phyloP scores from a whole-genome alignment of 2,113 vertebrate genomes.

The Fulmarus glacialis region DNA sequence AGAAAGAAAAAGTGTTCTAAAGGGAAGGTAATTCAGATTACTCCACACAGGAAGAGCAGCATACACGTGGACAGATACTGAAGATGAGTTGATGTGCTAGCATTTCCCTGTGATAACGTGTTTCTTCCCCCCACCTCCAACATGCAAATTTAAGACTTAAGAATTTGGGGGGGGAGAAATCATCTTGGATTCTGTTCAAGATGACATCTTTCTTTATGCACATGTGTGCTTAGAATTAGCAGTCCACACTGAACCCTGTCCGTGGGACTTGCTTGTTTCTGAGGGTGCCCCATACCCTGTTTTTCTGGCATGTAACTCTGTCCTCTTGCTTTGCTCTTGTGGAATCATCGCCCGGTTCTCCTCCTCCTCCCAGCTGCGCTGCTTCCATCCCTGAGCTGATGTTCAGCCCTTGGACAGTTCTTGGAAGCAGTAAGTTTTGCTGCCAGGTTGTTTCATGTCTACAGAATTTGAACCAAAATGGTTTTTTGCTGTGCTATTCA shows the following conservation, averaged over 20 bases:
- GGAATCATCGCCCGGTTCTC: background rate
- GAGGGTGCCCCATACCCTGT: background rate
- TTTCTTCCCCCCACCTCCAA: background rate
- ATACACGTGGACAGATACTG: background rate
- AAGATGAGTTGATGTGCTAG: background rate
- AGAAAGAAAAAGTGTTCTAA: background rate
- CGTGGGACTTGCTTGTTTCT: background rate
- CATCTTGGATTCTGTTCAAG: background rate
- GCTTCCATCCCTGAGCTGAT: background rate
- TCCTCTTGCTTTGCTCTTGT: background rate
- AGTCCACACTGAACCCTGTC: background rate
- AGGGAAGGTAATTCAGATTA: background rate
- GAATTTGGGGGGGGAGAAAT: background rate
- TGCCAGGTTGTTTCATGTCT: background rate
- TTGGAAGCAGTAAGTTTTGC: background rate
- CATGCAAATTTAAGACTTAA: background rate
- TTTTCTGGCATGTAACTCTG: background rate
- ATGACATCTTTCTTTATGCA: background rate
- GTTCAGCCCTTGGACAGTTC: background rate
- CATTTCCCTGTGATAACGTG: background rate
- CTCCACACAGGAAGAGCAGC: background rate
- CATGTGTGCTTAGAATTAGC: background rate
- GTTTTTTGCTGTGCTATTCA: background rate
- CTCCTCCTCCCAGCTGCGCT: background rate
- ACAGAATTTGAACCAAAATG: background rate